Evolutionary conservation across 2,797 vertebrate genomes (phyloP).

Genomic region (Epinephelus awoara): DNA sequence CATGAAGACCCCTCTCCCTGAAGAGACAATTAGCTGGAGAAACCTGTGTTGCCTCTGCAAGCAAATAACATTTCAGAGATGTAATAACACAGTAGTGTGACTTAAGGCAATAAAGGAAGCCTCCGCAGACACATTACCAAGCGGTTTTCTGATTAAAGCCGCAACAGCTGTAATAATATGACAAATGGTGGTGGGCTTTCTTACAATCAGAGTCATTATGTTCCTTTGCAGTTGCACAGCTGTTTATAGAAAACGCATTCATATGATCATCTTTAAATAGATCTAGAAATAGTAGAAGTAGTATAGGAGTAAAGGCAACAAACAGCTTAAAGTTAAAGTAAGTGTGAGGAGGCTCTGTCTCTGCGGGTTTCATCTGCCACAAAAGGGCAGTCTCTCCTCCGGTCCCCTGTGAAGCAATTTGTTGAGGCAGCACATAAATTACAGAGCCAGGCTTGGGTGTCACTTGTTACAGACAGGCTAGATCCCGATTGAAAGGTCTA

Average conservation of each 20-base stretch:
- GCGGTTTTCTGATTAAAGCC: conserved; percentile 57
- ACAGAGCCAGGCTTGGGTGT: conserved; percentile 67
- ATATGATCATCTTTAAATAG: conserved; percentile 31
- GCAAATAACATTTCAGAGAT: conserved; percentile 65
- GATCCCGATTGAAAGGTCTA: conserved; percentile 79
- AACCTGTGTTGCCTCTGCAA: conserved; percentile 64
- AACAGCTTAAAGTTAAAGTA: conserved; percentile 41
- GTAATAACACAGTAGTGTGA: conserved; percentile 72
- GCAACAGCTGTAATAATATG: conserved; percentile 48
- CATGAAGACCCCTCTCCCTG: conserved; percentile 66
- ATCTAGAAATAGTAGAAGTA: no score
- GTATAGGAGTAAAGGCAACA: conserved; percentile 10
- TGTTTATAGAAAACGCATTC: conserved; percentile 36
- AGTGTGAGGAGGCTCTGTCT: conserved; percentile 41
- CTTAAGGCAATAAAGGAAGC: conserved; percentile 62
- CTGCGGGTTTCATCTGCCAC: conserved; percentile 57
- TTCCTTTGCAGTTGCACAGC: conserved; percentile 34
- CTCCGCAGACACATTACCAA: conserved; percentile 49
- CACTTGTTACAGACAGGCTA: conserved; percentile 82
- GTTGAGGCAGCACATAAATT: conserved; percentile 81
- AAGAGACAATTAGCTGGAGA: conserved; percentile 81
- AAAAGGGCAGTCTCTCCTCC: conserved; percentile 50
- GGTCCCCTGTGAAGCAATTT: conserved; percentile 85
- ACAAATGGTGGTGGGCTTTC: conserved; percentile 55
- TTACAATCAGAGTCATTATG: conserved; percentile 46